Evolutionary conservation across 2,888 invertebrate species (phyloP), one percentile per base, ranked within the genome.

Genomic region (Lysandra bellargus): DNA sequence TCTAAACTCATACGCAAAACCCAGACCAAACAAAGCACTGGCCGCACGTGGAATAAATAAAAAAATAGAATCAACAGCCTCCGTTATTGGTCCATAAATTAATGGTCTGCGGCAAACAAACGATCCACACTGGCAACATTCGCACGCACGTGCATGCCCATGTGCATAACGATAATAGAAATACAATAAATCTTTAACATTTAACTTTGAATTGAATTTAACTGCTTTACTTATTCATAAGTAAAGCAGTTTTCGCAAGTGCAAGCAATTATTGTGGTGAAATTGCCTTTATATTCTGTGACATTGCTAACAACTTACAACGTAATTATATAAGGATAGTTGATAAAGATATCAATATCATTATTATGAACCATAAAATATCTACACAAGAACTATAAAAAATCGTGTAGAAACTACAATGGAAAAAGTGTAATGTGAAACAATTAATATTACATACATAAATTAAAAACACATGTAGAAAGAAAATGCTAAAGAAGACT

Each of bases 11-110:
- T 49, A 78, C 76, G 44, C 60, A 57, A 74, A 75, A 60, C 69
- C 33, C 79, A 79, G 79, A 80, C 78, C 73, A 80, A 80, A 78
- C 78, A 78, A 78, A 78, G 78, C 78, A 40, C 37, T 79, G 80
- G 57, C 81, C 79, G 81, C 80, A 78, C 80, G 81, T 81, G 81
- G 83, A 82, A 86, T 84, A 86, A 86, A 85, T 83, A 85, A 85
- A 86, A 79, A 79, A 87, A 84, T 84, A 83, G 82, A 84, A 84
- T 85, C 84, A 81, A 82, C 82, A 84, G 84, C 82, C 84, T 83
- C 81, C 83, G 86, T 86, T 87, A 88, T 87, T 86, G 87, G 84
- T 82, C 85, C 83, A 88, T 89, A 88, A 88, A 89, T 88, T 89
- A 88, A 87, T 87, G 85, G 85, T 84, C 83, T 84, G 85, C 82